Base-by-base conservation (phyloP, 2,888 invertebrate species). In the Malthinus seriepunctatus region DNA sequence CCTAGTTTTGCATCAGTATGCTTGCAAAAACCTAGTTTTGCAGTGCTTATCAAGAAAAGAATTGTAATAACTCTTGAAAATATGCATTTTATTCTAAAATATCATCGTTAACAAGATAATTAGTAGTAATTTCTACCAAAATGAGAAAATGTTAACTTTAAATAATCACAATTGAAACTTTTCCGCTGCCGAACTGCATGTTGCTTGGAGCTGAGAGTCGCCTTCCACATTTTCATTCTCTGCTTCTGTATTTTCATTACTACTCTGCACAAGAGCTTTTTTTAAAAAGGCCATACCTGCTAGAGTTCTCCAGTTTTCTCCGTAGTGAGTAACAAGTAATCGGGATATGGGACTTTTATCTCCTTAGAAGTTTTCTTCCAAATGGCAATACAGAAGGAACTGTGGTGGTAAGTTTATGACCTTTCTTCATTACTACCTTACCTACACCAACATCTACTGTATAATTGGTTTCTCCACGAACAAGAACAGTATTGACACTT, bases 401-500 rank as follows among this genome's bases (percentile, higher is more conserved):
- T 34, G 34, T 34, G 34, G 34, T 34, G 34, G 34, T 34, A 34
- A 34, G 34, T 34, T 34, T 34, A 8, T 34, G 34, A 34, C 46
- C 46, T 46, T 46, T 46, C 15, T 32, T 46, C 3, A 23, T 10
- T 10, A 46, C 15, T 23, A 15, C 11, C 15, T 46, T 46, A n/a
- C 3, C 32, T 32, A 23, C 32, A 66, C 63, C 8, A 58, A 63
- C 44, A 58, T 60, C 12, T 34, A 39, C 23, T 34, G 31, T 33
- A 60, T 61, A 34, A 34, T 12, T 50, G 33, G 39, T 56, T 61
- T 61, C 60, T 46, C 63, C 63, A 55, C 59, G 56, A 46, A 61
- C 48, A 14, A 53, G 42, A 61, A 63, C 51, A 45, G 35, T 58
- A 34, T 34, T 35, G 8, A 35, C 35, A 35, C 35, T 35, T 35